Percentiles rank a stretch among this genome's conserved stretches.
These are phyloP conservation scores for Lanius ludovicianus DNA, from an alignment of 2,113 vertebrate genomes.

Conservation along the genomic window DNA sequence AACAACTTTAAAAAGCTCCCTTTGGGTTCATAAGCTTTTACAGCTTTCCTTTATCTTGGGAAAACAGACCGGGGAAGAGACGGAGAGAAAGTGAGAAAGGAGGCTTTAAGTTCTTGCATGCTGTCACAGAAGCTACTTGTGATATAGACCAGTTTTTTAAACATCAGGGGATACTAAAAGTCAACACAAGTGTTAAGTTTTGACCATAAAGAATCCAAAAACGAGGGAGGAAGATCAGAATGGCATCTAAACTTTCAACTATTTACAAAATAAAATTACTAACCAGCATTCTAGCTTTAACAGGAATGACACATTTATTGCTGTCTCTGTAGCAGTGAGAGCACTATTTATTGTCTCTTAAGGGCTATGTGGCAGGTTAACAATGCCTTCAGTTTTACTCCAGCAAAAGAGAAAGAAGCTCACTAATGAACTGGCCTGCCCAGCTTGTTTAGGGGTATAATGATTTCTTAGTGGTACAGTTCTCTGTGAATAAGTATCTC, in stretches of 20 bases:
- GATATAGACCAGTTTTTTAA: background rate
- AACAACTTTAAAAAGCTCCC: constrained; percentile 6
- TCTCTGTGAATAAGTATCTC: background rate
- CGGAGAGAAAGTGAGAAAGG: background rate
- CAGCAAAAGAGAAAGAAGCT: constrained; percentile 19
- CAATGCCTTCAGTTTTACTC: constrained; percentile 45
- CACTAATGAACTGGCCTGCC: constrained; percentile 45
- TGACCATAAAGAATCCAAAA: constrained; percentile 42
- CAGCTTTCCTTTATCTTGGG: background rate
- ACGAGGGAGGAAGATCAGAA: constrained; percentile 33
- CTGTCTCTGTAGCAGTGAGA: constrained; percentile 38
- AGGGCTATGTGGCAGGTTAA: constrained; percentile 52
- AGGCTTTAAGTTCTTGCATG: background rate
- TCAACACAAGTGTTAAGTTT: constrained; percentile 40
- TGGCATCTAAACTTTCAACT: constrained; percentile 41
- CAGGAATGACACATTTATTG: constrained; percentile 56
- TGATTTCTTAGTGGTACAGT: constrained; percentile 44
- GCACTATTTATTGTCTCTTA: constrained; percentile 61
- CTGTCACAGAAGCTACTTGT: background rate
- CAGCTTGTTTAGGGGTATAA: constrained; percentile 2
- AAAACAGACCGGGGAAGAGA: background rate
- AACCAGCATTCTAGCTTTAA: constrained; percentile 24
- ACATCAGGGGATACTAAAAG: background rate
- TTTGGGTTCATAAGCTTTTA: background rate
- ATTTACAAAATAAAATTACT: constrained; percentile 61